Evolutionary conservation across 2,113 vertebrate genomes (phyloP), one percentile per base, ranked within the genome.

Genomic region (Oxygymnocypris stewartii): DNA sequence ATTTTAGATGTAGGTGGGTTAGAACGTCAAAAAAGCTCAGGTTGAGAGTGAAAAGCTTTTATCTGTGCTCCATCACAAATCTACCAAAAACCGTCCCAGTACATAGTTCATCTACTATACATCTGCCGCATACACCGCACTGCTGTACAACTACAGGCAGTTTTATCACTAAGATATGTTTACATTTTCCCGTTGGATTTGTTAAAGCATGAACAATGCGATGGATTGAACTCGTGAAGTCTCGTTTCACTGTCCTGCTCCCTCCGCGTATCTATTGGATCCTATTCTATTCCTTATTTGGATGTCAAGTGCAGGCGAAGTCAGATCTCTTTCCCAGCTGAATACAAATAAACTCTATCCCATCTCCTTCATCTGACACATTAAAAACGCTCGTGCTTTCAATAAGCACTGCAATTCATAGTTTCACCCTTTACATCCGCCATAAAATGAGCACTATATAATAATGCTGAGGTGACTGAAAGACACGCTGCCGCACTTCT

Each of bases 201-300:
- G 61, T 61, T 61, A 31, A 79, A 18, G 10, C 18, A 61, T n/a
- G 7, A 20, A 51, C 37, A 23, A 42, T 12, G n/a, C 47, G 16
- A 14, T 20, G 47, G 75, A 54, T 54, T 78, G 75, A 78, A 78
- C 75, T 77, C 69, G 18, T 71, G 35, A 23, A 73, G 71, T 74
- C 10, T 84, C 16, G 25, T 67, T 47, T 51, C 28, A 51, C 67
- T 84, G 67, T 42, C 49, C 49, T 57, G 31, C 31, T 71, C 47
- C 18, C 63, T 54, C 12, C 18, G 11, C 81, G 25, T 23, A 25
- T 84, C 23, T 5, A n/a, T 16, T 37, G 25, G 42, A 67, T 12
- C 74, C 57, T 88, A 86, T 82, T 90, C 57, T 88, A 85, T 82
- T 90, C 90, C 85, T 85, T 82, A 86, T 85, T 47, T 84, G 82